Evolutionary conservation across 2,113 vertebrate species (phyloP).

Genomic region (Aramus guarauna): DNA sequence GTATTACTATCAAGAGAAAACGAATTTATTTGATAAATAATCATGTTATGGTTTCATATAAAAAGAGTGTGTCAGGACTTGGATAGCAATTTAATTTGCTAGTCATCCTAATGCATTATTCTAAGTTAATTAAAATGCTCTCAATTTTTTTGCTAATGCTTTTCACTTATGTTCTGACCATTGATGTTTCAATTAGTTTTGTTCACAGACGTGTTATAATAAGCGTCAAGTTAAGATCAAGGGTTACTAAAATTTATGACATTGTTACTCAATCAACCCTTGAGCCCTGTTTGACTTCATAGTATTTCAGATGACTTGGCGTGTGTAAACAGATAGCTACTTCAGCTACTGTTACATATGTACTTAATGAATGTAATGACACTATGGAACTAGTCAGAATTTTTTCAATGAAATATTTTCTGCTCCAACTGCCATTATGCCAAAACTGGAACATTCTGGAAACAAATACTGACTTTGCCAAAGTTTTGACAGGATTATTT

Average conservation of each 20-base stretch:
- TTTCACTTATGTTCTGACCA: neutral
- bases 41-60: neutral
- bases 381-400: neutral
- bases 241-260: conserved; percentile 4
- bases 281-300: neutral
- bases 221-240: neutral
- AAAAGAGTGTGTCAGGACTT: neutral
- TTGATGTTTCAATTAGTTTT: conserved; percentile 17
- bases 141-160: neutral
- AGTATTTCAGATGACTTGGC: neutral
- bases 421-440: neutral
- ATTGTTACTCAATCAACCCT: neutral
- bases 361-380: neutral
- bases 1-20: neutral
- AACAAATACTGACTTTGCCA: neutral
- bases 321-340: neutral
- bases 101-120: neutral
- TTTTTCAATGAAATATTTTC: neutral
- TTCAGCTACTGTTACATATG: neutral
- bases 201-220: neutral
- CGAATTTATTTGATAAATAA: neutral
- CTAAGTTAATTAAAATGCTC: neutral
- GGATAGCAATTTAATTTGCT: neutral
- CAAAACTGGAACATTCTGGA: neutral
- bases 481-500: neutral